These are phyloP conservation scores for Polylopha cassiicola DNA, from an alignment of 2,888 invertebrate genomes.

Conservation along the genomic window DNA sequence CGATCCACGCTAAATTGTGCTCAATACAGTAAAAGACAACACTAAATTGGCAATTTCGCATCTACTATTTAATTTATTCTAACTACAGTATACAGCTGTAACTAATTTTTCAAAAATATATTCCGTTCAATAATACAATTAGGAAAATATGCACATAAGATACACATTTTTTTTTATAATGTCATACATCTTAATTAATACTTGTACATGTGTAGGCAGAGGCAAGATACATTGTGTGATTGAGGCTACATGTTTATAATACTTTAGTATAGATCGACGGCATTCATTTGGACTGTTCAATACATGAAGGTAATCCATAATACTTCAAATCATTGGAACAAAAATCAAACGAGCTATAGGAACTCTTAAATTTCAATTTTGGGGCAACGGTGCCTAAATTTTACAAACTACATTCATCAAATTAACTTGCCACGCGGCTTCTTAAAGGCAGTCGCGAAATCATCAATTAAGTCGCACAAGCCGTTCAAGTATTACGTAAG, in stretches of 20 bases:
- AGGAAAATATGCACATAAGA: conserved; percentile 53
- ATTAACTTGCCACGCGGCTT: too few species aligned
- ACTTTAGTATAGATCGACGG: conserved; percentile 29
- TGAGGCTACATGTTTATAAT: conserved; percentile 23
- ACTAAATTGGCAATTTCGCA: conserved; percentile 30
- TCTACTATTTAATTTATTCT: conserved; percentile 46
- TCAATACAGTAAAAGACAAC: conserved; percentile 27
- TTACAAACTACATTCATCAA: too few species aligned
- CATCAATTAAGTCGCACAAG: too few species aligned
- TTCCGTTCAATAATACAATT: conserved; percentile 46
- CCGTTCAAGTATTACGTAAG: too few species aligned
- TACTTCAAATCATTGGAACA: conserved; percentile 7
- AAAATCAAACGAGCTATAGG: conserved; percentile 9
- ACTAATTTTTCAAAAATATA: conserved; percentile 61
- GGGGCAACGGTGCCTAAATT: too few species aligned
- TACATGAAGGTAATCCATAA: conserved; percentile 6
- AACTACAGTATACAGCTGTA: conserved; percentile 53
- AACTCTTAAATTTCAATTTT: too few species aligned
- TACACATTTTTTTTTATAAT: conserved; percentile 35
- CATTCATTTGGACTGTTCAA: conserved; percentile 30
- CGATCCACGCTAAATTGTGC: conserved; percentile 40
- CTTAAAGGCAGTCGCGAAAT: too few species aligned
- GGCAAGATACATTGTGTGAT: conserved; percentile 34
- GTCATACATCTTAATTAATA: conserved; percentile 19
- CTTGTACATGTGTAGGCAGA: conserved; percentile 42